Percentiles rank a stretch among this genome's conserved stretches.
These are phyloP conservation scores for Trichomycterus rosablanca DNA, from an alignment of 2,113 vertebrate species.

Conservation along the genomic window DNA sequence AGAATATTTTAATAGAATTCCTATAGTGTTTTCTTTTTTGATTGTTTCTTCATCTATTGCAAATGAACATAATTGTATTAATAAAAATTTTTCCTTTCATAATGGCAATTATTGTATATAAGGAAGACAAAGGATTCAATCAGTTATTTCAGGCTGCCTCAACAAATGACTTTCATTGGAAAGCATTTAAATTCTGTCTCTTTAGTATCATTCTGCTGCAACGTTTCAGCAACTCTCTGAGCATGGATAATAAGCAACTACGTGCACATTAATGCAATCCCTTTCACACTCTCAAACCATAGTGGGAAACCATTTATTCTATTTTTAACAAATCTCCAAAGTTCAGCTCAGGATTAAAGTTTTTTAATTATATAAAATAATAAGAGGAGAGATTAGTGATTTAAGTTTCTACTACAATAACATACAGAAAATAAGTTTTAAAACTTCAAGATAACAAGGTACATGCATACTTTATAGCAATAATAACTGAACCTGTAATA, in stretches of 20 bases:
- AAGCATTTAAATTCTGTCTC: constrained; percentile 30
- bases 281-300: too few species aligned
- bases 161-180: constrained; percentile 40
- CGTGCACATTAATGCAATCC: too few species aligned
- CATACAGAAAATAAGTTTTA: background rate
- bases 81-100: constrained; percentile 39
- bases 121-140: constrained; percentile 37
- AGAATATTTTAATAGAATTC: too few species aligned
- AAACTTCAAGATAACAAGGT: background rate
- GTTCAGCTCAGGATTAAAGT: too few species aligned
- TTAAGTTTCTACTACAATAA: too few species aligned
- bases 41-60: constrained; percentile 35
- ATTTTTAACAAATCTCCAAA: too few species aligned
- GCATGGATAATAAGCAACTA: constrained; percentile 17
- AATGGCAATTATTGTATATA: constrained; percentile 41
- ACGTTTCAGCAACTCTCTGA: constrained; percentile 36
- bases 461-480: constrained; percentile 3
- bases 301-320: too few species aligned
- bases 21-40: background rate
- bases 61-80: constrained; percentile 43
- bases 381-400: too few species aligned
- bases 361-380: too few species aligned
- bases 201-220: too few species aligned
- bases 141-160: constrained; percentile 35
- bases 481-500: constrained; percentile 15